Conservation (phyloP, 2,113 vertebrate species). For the Anthoscopus minutus region DNA sequence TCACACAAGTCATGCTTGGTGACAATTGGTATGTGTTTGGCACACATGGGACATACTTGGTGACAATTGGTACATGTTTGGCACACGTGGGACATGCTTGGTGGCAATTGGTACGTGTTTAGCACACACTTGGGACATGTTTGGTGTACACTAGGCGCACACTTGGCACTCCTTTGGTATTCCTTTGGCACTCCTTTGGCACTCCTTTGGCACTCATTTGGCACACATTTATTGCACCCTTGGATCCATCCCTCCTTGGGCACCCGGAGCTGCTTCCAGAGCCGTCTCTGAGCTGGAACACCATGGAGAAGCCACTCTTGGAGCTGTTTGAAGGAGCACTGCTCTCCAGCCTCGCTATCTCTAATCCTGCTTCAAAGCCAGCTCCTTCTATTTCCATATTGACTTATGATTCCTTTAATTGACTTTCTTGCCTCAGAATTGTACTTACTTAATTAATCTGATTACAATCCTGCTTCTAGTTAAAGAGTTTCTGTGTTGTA, state of each 20-base stretch:
- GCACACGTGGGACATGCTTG: rapidly evolving
- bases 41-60: rapidly evolving
- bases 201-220: rapidly evolving
- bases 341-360: neutral
- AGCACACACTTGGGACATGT: neutral
- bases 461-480: conserved; percentile 24
- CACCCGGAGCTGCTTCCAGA: rapidly evolving
- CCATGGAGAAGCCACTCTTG: rapidly evolving
- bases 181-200: neutral
- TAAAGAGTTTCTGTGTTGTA: neutral
- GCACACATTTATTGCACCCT: rapidly evolving
- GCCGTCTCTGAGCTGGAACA: rapidly evolving
- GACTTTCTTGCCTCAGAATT: conserved; percentile 52
- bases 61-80: rapidly evolving
- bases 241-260: rapidly evolving
- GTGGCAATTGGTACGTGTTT: rapidly evolving
- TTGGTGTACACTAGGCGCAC: neutral
- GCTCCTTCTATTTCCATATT: conserved; percentile 40
- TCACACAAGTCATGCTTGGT: too few species aligned
- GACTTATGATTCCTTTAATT: conserved; percentile 35
- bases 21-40: neutral
- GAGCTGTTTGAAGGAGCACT: neutral
- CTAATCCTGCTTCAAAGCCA: conserved; percentile 29
- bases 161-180: too few species aligned
- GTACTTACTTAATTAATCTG: conserved; percentile 61